Evolutionary conservation across 2,797 vertebrate species (phyloP), one percentile per base, ranked within the genome.

Genomic region (Tadarida brasiliensis): DNA sequence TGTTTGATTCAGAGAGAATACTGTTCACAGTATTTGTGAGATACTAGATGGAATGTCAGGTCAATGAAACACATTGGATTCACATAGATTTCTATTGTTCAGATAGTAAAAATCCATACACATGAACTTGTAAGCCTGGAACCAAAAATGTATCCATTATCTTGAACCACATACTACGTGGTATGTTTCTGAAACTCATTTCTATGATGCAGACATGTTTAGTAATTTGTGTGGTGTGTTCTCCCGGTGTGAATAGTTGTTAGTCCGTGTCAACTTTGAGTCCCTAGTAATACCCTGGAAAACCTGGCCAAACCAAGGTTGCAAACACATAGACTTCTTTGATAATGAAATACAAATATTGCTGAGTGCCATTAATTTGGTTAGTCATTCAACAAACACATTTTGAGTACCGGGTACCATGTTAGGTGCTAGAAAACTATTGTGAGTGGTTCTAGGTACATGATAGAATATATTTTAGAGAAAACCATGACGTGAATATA

Each of bases 1-100:
- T 30, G 16, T 49, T 24, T 87, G 80, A 83, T 87, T 87, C 61
- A 80, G 70, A 83, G n/a, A 89, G 70, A 74, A 92, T 1, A 12
- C 51, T 77, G 9, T 89, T 92, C 74, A 83, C 19, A 30, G 49
- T 63, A 71, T 95, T 87, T 91, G 14, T 87, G 87, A 84, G 49
- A 67, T 67, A 67, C 30, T n/a, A 67, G 30, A 49, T 74, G 9
- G 20, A 85, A 35, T n/a, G 7, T 65, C 35, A 80, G 73, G 67
- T 67, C 49, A 94, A 28, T 73, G 57, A 14, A 73, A 77, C 26
- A 78, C 93, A 30, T 89, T 65, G 59, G 49, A 87, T 57, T 76
- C 33, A 57, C 12, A 61, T 56, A 16, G 57, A 68, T 33, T 78
- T 24, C 14, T 87, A 7, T 30, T 84, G 11, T 67, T 73, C 19